These are phyloP conservation scores for Pelvicachromis taeniatus DNA, from an alignment of 2,113 vertebrate genomes.

Conservation along the genomic window DNA sequence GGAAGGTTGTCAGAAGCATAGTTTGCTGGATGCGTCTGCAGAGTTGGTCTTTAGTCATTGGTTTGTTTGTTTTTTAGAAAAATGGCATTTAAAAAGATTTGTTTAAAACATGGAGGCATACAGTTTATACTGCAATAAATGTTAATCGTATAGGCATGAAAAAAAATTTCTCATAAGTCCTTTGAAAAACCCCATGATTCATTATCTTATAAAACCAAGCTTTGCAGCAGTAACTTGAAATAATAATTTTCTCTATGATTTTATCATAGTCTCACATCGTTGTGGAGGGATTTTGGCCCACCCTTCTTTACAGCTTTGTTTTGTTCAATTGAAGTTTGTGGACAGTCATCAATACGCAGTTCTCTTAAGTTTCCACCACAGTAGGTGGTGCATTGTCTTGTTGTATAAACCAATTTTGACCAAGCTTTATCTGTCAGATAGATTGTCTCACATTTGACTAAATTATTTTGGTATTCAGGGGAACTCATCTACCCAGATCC, in stretches of 20 bases:
- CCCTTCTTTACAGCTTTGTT: neutral
- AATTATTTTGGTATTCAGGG: neutral
- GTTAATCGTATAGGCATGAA: neutral
- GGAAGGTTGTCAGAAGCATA: neutral
- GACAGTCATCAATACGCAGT: neutral
- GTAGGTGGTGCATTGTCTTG: neutral
- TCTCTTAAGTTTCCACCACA: neutral
- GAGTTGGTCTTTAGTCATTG: neutral
- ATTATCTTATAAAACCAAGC: neutral
- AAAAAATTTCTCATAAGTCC: neutral
- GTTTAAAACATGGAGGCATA: neutral
- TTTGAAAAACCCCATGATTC: neutral
- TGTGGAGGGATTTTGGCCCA: neutral
- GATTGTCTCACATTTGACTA: neutral
- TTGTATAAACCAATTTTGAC: neutral
- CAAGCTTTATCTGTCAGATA: neutral
- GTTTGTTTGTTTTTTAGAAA: neutral
- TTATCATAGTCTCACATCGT: neutral
- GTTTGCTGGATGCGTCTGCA: neutral
- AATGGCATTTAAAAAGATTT: neutral
- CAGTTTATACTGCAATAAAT: neutral
- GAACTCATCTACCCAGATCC: neutral
- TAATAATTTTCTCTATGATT: neutral
- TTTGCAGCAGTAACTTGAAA: neutral
- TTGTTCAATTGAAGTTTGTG: neutral